These are phyloP conservation scores for cat (Felis catus) DNA, from an alignment of 2,113 vertebrate genomes.

Conservation along the genomic window DNA sequence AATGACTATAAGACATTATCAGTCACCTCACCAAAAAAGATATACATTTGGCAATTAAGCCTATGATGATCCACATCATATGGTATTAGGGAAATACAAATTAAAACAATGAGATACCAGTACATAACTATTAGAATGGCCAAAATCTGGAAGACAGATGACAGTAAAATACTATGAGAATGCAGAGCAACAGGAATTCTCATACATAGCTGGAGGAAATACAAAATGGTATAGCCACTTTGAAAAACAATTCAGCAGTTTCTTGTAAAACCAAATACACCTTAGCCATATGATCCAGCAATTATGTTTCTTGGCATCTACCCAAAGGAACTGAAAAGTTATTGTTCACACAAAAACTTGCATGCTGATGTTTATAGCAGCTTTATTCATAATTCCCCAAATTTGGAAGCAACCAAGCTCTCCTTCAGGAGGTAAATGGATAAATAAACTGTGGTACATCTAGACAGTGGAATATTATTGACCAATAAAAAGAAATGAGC, in stretches of 20 bases:
- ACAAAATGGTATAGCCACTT: not conserved
- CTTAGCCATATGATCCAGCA: not conserved
- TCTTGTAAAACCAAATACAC: not conserved
- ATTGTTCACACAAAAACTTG: not conserved
- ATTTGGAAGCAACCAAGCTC: not conserved
- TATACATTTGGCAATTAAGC: not conserved
- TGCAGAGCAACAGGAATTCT: not conserved
- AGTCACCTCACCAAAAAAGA: not conserved
- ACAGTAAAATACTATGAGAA: not conserved
- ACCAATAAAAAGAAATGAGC: not conserved
- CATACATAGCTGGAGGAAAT: not conserved
- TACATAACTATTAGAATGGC: not conserved
- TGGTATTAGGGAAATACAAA: not conserved
- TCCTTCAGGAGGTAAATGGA: not conserved
- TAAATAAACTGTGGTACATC: not conserved
- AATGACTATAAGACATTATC: not conserved
- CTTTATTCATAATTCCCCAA: not conserved
- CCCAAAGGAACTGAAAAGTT: not conserved
- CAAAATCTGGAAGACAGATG: not conserved
- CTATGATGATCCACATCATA: not conserved
- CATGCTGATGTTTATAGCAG: not conserved
- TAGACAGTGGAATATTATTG: not conserved
- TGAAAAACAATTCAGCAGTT: not conserved
- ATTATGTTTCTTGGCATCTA: not conserved
- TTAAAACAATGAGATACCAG: not conserved